Base-by-base conservation (phyloP, 1,140 invertebrate genomes). In the Oncopeltus fasciatus region DNA sequence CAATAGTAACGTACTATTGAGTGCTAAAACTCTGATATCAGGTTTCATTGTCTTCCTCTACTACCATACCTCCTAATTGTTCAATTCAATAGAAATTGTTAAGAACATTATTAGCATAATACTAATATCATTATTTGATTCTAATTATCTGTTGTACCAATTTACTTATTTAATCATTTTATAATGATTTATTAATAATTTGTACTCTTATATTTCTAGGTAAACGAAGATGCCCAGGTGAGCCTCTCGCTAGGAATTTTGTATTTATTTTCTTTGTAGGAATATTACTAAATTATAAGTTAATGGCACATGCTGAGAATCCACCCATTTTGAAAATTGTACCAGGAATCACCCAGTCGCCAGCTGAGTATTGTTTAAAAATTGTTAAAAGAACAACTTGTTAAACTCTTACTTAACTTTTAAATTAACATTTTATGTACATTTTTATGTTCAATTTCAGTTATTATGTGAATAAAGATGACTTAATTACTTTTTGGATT, bases 181-280 rank as follows among this genome's bases (percentile, higher is more conserved):
- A n/a, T n/a, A n/a, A n/a, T n/a, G 9, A 8, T n/a, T 9, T 8
- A 5, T 49, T 5, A 49, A 49, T 9, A 20, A 49, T 8, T 49
- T 49, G 21, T 20, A 9, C 21, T 8, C 18, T 8, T n/a, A n/a
- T n/a, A 20, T 8, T 18, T 8, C 47, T n/a, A 88, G 87, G 87
- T 58, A 81, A 80, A 62, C 77, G 86, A 67, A 79, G 83, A 63
- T 92, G 90, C 69, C 79, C 86, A 0, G 89, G 88, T 1, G 86
- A 90, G 72, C 74, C 80, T 0, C 71, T 92, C 44, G 88, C 88
- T 0, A 80, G 77, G 58, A 79, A 79, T 1, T 85, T 86, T 64
- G 69, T 87, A 2, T 91, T 90, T 69, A 74, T 88, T 20, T 80
- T 87, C 47, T 83, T 90, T 59, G 76, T 80, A 2, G 80, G 81